Evolutionary conservation across 2,797 vertebrate genomes (phyloP), one percentile per base, ranked within the genome.

Genomic region (Salarias fasciatus): DNA sequence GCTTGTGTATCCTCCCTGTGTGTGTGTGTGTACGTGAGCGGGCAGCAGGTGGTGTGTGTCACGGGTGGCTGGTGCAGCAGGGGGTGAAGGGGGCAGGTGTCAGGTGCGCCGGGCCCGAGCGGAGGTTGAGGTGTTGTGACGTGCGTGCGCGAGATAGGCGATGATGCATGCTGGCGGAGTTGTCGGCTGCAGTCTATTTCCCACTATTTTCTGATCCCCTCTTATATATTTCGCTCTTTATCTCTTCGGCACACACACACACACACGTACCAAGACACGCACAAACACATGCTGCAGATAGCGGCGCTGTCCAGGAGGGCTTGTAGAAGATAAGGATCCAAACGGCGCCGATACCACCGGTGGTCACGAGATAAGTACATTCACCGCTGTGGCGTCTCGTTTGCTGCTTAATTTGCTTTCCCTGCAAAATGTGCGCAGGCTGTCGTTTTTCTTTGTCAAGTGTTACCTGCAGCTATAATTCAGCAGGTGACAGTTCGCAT

Each of bases 11-110:
- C 9, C 36, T 53, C 43, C 42, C 36, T 2, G 33, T 80, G 63
- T 49, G 67, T 37, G 15, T 5, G 43, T 54, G 53, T 14, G 18
- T 1, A 41, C 52, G 67, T 2, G 64, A 72, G 62, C 53, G 62
- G 58, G 72, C 63, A 80, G 80, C 84, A 83, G 84, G 81, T 90
- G 85, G 77, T 78, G 74, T 72, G 55, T 79, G 77, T 80, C 24
- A 35, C 9, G 33, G 33, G 33, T 35, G 33, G 33, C 33, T 35
- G 9, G 1, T 11, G 2, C 24, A 11, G 43, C 5, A 12, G n/a
- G 12, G 40, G 31, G 49, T 10, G 47, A 41, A 75, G 64, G 30
- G 50, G n/a, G 46, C 43, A 76, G 65, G 69, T 79, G 71, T 79
- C 59, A 69, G 68, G 69, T 63, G 74, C 9, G 2, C n/a, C 4